These are phyloP conservation scores for Haemorhous mexicanus DNA, from an alignment of 2,113 vertebrate species.

Conservation along the genomic window DNA sequence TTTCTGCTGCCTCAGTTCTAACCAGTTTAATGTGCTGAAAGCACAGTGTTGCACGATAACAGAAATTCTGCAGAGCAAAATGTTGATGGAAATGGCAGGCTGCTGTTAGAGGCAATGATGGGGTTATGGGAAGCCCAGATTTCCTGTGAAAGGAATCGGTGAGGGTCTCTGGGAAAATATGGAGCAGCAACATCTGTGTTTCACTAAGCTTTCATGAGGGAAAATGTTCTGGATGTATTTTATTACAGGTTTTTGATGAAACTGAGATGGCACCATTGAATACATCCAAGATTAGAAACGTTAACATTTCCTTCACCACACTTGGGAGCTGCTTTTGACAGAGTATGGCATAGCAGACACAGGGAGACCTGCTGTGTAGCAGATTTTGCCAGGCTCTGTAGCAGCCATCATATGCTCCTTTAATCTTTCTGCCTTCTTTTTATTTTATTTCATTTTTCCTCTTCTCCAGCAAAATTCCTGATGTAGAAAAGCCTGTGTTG, in stretches of 20 bases:
- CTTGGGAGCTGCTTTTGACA: conserved; percentile 27
- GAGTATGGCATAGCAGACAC: conserved; percentile 4
- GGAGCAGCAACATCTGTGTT: conserved; percentile 39
- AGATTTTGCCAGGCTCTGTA: conserved; percentile 19
- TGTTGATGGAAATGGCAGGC: conserved; percentile 19
- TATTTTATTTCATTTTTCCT: neutral
- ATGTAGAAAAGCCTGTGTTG: neutral
- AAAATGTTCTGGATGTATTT: neutral
- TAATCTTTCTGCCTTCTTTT: neutral
- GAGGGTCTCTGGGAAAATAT: neutral
- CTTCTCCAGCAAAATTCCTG: neutral
- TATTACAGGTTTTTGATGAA: conserved; percentile 31
- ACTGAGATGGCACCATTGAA: conserved; percentile 13
- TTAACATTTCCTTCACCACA: conserved; percentile 10
- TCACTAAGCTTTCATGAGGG: neutral
- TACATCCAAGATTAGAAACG: conserved; percentile 52
- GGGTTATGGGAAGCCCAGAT: neutral
- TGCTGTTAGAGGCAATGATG: neutral
- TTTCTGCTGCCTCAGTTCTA: neutral
- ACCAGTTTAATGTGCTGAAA: neutral
- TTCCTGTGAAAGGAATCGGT: neutral
- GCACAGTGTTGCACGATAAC: neutral
- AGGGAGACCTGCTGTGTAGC: conserved; percentile 14
- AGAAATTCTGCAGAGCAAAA: conserved; percentile 19
- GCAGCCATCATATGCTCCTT: neutral